Base-by-base conservation (phyloP, 2,797 vertebrate species). In the Enteromius argenteus region DNA sequence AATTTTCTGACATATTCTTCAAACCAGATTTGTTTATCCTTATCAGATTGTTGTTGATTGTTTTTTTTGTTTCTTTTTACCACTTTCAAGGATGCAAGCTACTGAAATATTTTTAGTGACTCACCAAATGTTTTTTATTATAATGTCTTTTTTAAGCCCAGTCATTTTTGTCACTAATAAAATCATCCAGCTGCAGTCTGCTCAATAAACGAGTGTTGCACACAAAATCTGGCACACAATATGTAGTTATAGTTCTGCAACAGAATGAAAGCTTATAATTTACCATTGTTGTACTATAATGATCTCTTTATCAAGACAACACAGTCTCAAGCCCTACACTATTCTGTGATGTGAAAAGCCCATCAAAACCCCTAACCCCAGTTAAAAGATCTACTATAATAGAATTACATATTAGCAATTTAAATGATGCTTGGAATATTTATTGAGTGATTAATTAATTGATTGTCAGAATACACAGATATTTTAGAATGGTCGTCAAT, bases 101-200 rank as follows among this genome's bases (percentile, higher is more conserved):
- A 37, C 30, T n/a, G 5, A 35, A 74, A 74, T 30, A 21, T 15
- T 56, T 74, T 56, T 56, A 56, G 32, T 37, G 49, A 75, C 7
- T 32, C 5, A n/a, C 30, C 49, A 75, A 75, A 32, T 14, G 11
- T 53, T 35, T 71, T 14, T 75, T 75, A 56, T 37, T 75, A 56
- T 6, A 23, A 37, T 56, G 37, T 60, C 39, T 27, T 27, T 81
- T 44, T 71, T 30, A 51, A 44, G 49, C 19, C 32, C 30, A 74
- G 72, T 37, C 4, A 37, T 56, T 23, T 35, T 15, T 56, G 73
- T 75, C 21, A 75, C 73, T 58, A 56, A 56, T 56, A 75, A 76
- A 76, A 23, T 76, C 51, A 76, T 10, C 51, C 51, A 58, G 73
- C 51, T 39, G 51, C 32, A 76, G 15, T 39, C 32, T 76, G 51